Percentiles rank a stretch among this genome's conserved stretches.
These are phyloP conservation scores for Argentina silus DNA, from an alignment of 2,797 vertebrate species.

Conservation along the genomic window DNA sequence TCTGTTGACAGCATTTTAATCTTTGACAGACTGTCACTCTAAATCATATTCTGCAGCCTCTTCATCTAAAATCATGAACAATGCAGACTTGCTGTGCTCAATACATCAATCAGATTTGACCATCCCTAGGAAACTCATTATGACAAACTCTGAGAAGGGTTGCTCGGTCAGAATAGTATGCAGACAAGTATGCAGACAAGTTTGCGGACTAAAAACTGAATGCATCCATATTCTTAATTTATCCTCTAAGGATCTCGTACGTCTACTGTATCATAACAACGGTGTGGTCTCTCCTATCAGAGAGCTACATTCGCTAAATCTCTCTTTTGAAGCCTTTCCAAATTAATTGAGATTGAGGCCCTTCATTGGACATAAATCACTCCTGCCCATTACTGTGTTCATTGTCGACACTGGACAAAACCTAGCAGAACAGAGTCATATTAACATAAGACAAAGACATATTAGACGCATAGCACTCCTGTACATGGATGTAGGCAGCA, in stretches of 20 bases:
- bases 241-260: neutral
- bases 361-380: neutral
- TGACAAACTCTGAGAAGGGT: constrained; percentile 33
- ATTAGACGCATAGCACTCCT: neutral
- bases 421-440: too few species aligned
- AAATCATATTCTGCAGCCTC: constrained; percentile 37
- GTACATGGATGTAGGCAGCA: neutral
- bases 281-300: neutral
- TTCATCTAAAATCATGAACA: constrained; percentile 38
- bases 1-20: constrained; percentile 66
- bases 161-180: neutral
- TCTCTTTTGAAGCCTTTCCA: neutral
- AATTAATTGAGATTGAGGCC: neutral
- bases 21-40: constrained; percentile 47
- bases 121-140: constrained; percentile 45
- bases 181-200: constrained; percentile 5
- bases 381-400: too few species aligned
- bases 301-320: neutral
- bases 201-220: neutral
- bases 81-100: constrained; percentile 39
- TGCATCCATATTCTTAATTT: neutral
- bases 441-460: neutral
- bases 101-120: constrained; percentile 35
- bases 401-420: too few species aligned
- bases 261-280: neutral